These are phyloP conservation scores for Elaphurus davidianus DNA, from an alignment of 2,113 vertebrate species.

Conservation along the genomic window DNA sequence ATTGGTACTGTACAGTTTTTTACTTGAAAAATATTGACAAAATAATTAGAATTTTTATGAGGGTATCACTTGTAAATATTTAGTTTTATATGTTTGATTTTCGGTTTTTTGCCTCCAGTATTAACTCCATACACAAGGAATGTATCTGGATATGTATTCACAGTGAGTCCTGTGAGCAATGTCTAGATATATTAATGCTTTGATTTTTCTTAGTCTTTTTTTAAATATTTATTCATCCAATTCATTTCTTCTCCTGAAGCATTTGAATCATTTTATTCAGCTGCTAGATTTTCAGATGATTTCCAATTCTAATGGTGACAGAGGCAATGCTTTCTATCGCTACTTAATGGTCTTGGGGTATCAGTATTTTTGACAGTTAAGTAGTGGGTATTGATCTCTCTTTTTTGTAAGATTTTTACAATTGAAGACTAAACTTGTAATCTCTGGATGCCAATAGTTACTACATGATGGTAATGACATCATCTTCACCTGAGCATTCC, in stretches of 20 bases:
- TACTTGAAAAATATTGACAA: slow-evolving; percentile 1
- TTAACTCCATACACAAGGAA: neutral
- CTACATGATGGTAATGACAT: neutral
- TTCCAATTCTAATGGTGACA: neutral
- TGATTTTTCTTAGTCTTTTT: neutral
- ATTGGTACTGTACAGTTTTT: neutral
- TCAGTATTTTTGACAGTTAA: slow-evolving; percentile 33
- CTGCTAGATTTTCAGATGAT: slow-evolving; percentile 38
- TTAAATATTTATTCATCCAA: slow-evolving; percentile 27
- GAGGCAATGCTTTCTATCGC: slow-evolving; percentile 22
- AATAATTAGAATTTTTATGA: neutral
- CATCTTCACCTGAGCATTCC: neutral
- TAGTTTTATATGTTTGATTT: neutral
- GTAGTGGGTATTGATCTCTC: neutral
- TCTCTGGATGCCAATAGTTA: neutral
- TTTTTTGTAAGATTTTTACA: neutral
- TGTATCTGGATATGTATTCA: neutral
- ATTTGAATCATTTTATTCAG: slow-evolving; percentile 47
- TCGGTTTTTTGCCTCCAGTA: neutral
- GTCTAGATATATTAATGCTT: neutral
- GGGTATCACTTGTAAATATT: slow-evolving; percentile 12
- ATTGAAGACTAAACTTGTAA: slow-evolving; percentile 23
- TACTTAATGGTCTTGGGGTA: slow-evolving; percentile 43
- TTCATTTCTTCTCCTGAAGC: neutral
- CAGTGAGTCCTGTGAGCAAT: neutral